Base-by-base conservation (phyloP, 1,140 invertebrate species). In the Camponotus vicinus region DNA sequence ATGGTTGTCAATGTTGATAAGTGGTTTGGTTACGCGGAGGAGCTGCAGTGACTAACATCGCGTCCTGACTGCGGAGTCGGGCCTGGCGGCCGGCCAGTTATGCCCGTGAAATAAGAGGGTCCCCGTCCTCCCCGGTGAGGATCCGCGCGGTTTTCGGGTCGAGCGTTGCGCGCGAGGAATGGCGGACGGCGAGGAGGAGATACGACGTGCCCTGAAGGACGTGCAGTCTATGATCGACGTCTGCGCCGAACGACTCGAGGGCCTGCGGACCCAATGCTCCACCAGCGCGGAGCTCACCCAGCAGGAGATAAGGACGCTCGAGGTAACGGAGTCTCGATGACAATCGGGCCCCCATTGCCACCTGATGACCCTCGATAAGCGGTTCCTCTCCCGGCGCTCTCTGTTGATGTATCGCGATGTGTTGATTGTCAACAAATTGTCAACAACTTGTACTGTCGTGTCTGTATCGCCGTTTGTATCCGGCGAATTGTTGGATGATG, bases 201-300 rank as follows among this genome's bases (percentile, higher is more conserved):
- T 95, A 91, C 95, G 96, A 92, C 94, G 95, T 89, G 94, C 95
- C 64, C 92, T 96, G 70, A 95, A 96, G 86, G 96, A 97, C 92
- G 96, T 97, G 88, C 98, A 99, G 96, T 97, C 97, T 90, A 98
- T 99, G 98, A 99, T 99, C 95, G 98, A 98, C 96, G 97, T 98
- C 94, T 98, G 98, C 92, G 98, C 98, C 80, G 97, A 98, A 95
- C 97, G 98, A 94, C 96, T 99, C 91, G 97, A 99, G 93, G 98
- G 98, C 71, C 96, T 99, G 90, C 96, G 98, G 93, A 99, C 98
- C 73, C 97, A 98, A 96, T 99, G 98, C 96, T 97, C 97, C 32
- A 98, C 98, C 73, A 98, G 97, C 94, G 98, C 97, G 64, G 98
- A 98, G 95, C 96, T 99, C 87, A 99, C 98, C 59, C 98, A 99